Evolutionary conservation across 2,113 vertebrate species (phyloP).

Genomic region (Noturus placidus): DNA sequence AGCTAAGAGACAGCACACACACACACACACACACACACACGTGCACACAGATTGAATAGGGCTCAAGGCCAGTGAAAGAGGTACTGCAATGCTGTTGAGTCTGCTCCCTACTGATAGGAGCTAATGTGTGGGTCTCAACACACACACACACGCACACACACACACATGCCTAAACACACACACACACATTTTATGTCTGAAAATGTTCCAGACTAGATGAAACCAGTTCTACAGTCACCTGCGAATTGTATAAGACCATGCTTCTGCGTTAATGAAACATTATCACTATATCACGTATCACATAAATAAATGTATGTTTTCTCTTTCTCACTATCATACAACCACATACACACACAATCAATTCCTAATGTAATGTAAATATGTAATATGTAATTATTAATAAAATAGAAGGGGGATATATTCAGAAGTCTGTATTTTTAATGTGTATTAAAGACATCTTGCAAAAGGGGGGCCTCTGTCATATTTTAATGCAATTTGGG

Average conservation of each 20-base stretch:
- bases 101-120: slow-evolving; percentile 10
- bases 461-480: too few relatives aligned
- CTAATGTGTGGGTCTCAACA: slow-evolving; percentile 15
- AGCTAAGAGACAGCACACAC: too few relatives aligned
- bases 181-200: neutral
- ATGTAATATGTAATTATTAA: too few relatives aligned
- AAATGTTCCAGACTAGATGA: neutral
- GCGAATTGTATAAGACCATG: neutral
- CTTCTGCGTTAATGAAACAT: neutral
- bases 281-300: neutral
- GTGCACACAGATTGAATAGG: neutral
- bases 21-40: slow-evolving; percentile 19
- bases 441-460: too few relatives aligned
- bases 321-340: too few relatives aligned
- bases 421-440: too few relatives aligned
- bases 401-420: too few relatives aligned
- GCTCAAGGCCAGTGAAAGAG: slow-evolving; percentile 32
- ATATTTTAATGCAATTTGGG: too few relatives aligned
- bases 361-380: too few relatives aligned
- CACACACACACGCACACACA: neutral
- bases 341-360: too few relatives aligned
- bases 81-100: slow-evolving; percentile 25
- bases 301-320: too few relatives aligned
- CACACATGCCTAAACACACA: neutral
- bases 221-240: neutral